Base-by-base conservation (phyloP, 2,797 vertebrate genomes). In the Tauraco hartlaubi region DNA sequence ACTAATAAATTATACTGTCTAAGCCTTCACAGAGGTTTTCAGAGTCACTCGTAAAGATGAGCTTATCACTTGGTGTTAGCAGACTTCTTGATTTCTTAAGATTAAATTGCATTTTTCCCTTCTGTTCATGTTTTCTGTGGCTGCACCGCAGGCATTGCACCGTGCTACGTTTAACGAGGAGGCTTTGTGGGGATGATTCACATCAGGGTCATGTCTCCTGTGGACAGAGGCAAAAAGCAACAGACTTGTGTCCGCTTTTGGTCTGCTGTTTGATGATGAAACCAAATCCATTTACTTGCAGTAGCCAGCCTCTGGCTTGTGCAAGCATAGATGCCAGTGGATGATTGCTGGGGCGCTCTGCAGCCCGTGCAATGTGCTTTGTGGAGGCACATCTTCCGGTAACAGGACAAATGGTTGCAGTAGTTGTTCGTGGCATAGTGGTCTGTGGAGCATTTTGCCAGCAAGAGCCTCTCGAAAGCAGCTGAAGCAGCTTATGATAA, bases 121-220 rank as follows among this genome's bases (percentile, higher is more conserved):
- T 43, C 9, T n/a, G 15, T 54, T 64, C 35, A 4, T 23, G 0
- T 61, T 56, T 43, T 18, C 19, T 7, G 16, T 51, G 75, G 41
- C 14, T 3, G 87, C 37, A 2, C 20, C 0, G 3, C 33, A 26
- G 73, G 54, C 26, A 0, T 66, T 4, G 37, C 49, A 4, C 44
- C 5, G 74, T 0, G 3, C 18, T 31, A 0, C 1, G 10, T 43
- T 41, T 26, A 55, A 7, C 0, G 8, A 12, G 75, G 52, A 2
- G 9, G 12, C 79, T 44, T 52, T 1, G 0, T 6, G 0, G 1
- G 25, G 31, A 8, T 52, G 56, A 59, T 43, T 91, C 72, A 41
- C 25, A 3, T 29, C 0, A 0, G 14, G 39, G 19, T 3, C 83
- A 6, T 9, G 31, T 35, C 83, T 74, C 3, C 7, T 29, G 26